Base-by-base conservation (phyloP, 2,797 vertebrate genomes). In the Lagodon rhomboides region DNA sequence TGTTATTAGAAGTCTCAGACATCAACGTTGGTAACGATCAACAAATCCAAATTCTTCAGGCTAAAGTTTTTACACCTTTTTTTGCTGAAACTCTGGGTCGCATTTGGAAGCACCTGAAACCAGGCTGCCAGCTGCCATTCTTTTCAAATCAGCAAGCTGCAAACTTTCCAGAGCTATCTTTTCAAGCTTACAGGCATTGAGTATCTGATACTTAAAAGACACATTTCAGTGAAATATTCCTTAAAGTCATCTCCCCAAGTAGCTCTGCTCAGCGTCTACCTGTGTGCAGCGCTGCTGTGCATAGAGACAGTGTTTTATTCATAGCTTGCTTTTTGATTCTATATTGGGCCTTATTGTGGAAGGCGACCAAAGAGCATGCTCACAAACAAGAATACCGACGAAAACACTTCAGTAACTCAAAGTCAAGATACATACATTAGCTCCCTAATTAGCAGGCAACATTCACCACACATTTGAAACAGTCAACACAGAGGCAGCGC, bases 221-320 rank as follows among this genome's bases (percentile, higher is more conserved):
- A 51, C 12, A 80, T 86, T 82, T 82, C 46, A 65, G 55, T 73
- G 46, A 49, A 73, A 82, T 79, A 71, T 72, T 85, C 65, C 65
- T 82, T 81, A 62, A 82, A 68, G 64, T 73, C 67, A 49, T 71
- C 64, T 73, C 49, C n/a, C 65, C 18, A 23, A n/a, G 16, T 25
- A 41, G 10, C 68, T 79, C 67, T 74, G 67, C 64, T 79, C 58
- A 61, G 83, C 51, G n/a, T 84, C 61, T 51, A 51, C 68, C 65
- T 44, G 43, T 22, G 38, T 73, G 63, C 73, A 75, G 70, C 20
- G 0, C 60, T 55, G 70, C 54, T 64, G 55, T 68, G 62, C 66
- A 60, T 46, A 23, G 44, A 81, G 49, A 81, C 23, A 12, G 34
- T 34, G 53, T 75, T 86, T 85, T 87, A 85, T 86, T 88, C 85